Conservation (phyloP, 1,140 invertebrate genomes). For the Brachionus plicatilis region DNA sequence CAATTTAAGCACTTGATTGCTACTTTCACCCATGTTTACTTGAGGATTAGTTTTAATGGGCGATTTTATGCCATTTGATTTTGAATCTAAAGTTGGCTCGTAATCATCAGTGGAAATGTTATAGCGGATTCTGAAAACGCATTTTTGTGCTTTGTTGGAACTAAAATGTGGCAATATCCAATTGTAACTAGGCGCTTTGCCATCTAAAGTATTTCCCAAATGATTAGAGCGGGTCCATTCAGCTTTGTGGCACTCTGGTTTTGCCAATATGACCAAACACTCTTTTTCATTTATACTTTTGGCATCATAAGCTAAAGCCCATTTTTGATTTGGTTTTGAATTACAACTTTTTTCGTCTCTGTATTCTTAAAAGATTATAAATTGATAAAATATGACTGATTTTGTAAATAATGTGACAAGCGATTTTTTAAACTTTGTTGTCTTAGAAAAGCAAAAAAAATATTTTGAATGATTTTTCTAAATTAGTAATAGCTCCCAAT, state of each 20-base stretch:
- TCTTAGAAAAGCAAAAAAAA: too few relatives aligned
- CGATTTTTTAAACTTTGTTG: too few relatives aligned
- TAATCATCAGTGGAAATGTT: constrained; percentile 55
- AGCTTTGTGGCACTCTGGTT: constrained; percentile 48
- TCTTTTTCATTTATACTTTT: constrained; percentile 45
- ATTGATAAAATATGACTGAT: neutral
- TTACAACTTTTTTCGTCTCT: neutral
- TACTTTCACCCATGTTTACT: constrained; percentile 41
- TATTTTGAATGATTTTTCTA: too few relatives aligned
- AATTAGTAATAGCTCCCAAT: too few relatives aligned
- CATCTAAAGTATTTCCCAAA: constrained; percentile 50
- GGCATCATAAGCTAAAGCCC: constrained; percentile 51
- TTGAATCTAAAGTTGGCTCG: constrained; percentile 49
- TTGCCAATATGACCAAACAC: constrained; percentile 48
- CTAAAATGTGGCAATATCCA: constrained; percentile 55
- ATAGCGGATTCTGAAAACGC: constrained; percentile 53
- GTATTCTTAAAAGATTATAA: neutral
- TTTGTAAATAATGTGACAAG: too few relatives aligned
- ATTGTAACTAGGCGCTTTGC: constrained; percentile 45
- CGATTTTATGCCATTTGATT: constrained; percentile 45
- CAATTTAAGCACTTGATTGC: constrained; percentile 42
- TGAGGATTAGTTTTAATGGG: constrained; percentile 44
- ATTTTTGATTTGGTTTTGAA: constrained; percentile 44
- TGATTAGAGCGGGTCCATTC: constrained; percentile 53
- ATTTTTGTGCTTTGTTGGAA: constrained; percentile 49